Evolutionary conservation across 2,888 invertebrate genomes (phyloP), one percentile per base, ranked within the genome.

Genomic region (Schizotus pectinicornis): DNA sequence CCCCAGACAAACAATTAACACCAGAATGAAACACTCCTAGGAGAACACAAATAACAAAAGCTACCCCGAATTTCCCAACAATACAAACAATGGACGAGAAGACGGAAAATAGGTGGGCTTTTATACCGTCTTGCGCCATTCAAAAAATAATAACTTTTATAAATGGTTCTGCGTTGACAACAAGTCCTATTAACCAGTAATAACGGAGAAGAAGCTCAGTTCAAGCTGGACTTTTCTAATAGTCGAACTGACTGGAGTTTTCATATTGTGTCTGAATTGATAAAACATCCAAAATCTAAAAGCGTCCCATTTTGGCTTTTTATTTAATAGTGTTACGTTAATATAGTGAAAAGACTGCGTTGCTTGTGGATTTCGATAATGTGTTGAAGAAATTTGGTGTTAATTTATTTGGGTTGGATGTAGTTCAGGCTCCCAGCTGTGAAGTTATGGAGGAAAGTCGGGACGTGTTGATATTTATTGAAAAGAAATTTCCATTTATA

Each of bases 1-100:
- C 41, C 59, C 35, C 53, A 53, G 50, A 61, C 58, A 61, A 61
- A 58, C 58, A 61, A 61, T 61, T 61, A 61, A 61, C 58, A 59
- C 61, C 51, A 56, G 47, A 61, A 59, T 61, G 61, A 56, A 58
- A 55, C 58, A 61, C 58, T 58, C 52, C 38, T 55, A 58, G 43
- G 55, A 59, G 56, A 56, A 56, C 49, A 56, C 56, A 60, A 56
- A 56, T 56, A 60, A 60, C 60, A 60, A 60, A 56, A 56, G 56
- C 56, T 56, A 38, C 47, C 46, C 55, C 42, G 36, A 58, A 58
- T 48, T 58, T 58, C 48, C 12, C 22, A 53, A 58, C 58, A 58
- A 58, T 52, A 52, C 58, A 53, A 51, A 56, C 58, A 58, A 58
- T 53, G 38, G 58, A 22, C 22, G 58, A 58, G 33, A 51, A 58